A percentile compares a stretch with the other conserved stretches of the same genome.
phyloP scores from a whole-genome alignment of 2,797 vertebrate genomes.

The Hydrophis major region DNA sequence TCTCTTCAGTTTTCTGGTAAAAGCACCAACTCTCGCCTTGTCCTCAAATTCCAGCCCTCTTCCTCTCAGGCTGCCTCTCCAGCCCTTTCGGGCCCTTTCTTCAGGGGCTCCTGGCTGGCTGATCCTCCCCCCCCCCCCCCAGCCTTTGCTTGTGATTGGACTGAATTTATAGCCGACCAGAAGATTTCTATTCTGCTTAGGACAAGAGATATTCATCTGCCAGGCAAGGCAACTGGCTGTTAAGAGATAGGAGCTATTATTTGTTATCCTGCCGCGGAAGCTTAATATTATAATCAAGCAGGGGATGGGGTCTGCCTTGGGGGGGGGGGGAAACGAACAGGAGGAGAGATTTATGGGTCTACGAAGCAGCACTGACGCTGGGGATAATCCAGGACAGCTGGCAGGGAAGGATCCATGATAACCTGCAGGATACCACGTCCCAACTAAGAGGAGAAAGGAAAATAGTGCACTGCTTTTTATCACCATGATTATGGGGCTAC shows the following conservation, averaged over 20 bases:
- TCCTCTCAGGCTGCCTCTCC: no score
- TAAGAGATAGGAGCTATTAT: not conserved
- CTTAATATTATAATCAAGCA: not conserved
- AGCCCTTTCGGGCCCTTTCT: not conserved
- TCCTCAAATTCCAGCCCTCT: not conserved
- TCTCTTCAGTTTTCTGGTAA: not conserved
- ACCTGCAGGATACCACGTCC: not conserved
- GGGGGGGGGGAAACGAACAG: not conserved
- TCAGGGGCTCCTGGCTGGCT: not conserved
- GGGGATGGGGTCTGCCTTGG: no score
- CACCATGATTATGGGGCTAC: not conserved
- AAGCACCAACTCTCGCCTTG: not conserved
- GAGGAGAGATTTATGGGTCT: not conserved
- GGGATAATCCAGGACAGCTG: not conserved
- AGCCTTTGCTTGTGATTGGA: not conserved
- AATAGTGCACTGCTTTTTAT: fast-evolving
- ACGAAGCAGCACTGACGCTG: not conserved
- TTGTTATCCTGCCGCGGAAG: not conserved
- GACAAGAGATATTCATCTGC: not conserved
- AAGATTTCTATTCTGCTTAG: not conserved
- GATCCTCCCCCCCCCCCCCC: not conserved
- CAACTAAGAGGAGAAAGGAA: not conserved
- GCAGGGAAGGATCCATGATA: not conserved
- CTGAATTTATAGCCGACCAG: not conserved
- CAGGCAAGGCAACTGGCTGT: not conserved